A percentile compares a stretch with the other conserved stretches of the same genome.
phyloP scores from a whole-genome alignment of 2,797 vertebrate genomes.

The Hippocampus kuda region DNA sequence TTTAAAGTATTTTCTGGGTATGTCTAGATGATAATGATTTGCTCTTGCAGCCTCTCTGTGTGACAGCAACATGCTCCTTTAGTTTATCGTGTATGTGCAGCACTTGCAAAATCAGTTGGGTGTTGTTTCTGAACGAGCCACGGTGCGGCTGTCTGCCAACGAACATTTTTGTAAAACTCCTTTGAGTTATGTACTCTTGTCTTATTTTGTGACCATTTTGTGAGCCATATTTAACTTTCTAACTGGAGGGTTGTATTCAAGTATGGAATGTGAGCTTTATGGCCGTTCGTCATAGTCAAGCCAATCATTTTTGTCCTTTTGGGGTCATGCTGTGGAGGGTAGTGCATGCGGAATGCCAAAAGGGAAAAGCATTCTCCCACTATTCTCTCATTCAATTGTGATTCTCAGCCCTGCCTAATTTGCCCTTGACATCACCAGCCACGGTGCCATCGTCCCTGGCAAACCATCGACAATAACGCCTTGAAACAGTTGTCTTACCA shows the following conservation, averaged over 20 bases:
- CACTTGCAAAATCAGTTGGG: neutral
- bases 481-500: neutral
- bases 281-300: slow-evolving; percentile 10
- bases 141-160: neutral
- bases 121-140: neutral
- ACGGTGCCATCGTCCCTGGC: slow-evolving; percentile 9
- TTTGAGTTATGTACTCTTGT: slow-evolving; percentile 7
- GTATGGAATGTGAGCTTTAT: slow-evolving; percentile 30
- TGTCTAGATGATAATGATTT: no score
- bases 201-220: slow-evolving; percentile 12
- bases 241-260: slow-evolving; percentile 23
- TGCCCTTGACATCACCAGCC: slow-evolving; percentile 38
- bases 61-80: neutral
- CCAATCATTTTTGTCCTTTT: slow-evolving; percentile 36
- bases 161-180: neutral
- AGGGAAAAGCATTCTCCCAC: slow-evolving; percentile 5
- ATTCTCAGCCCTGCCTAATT: slow-evolving; percentile 17
- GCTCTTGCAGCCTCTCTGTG: neutral
- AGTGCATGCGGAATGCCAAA: slow-evolving; percentile 10
- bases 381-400: slow-evolving; percentile 13
- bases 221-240: slow-evolving; percentile 14
- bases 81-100: neutral
- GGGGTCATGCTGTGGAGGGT: slow-evolving; percentile 22
- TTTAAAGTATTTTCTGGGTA: neutral
- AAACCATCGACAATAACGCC: neutral